Evolutionary conservation across 2,888 invertebrate species (phyloP), one percentile per base, ranked within the genome.

Genomic region (Heteromurus nitidus): DNA sequence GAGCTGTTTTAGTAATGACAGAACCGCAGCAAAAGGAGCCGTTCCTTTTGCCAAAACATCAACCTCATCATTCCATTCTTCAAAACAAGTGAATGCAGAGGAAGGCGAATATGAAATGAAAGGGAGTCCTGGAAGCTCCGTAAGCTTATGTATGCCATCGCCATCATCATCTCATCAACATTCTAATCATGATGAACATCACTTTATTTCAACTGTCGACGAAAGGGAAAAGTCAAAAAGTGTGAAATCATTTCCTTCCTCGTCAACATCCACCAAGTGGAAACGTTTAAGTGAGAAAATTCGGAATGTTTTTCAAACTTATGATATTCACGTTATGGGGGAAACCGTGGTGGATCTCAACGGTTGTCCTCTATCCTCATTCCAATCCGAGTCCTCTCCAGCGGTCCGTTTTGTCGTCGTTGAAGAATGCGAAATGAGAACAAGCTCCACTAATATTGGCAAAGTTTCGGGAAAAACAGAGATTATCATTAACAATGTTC

Each of bases 381-480:
- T 79, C 20, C 62, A 69, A 20, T 11, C 53, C 2, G 13, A 22
- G 2, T 55, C 68, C n/a, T 75, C 69, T 62, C 84, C 85, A n/a
- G 11, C 55, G 9, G 58, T 83, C n/a, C 42, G 70, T 9, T 86
- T 85, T 67, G 44, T 85, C 22, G 82, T 84, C 73, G 82, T 86
- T 0, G 82, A 85, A 31, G 83, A 84, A 64, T 85, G 85, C 53
- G 62, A 76, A 68, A 80, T 85, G 70, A 65, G 58, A 2, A 50
- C 2, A 28, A 20, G 18, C 47, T 60, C 47, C n/a, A 9, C 30
- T 53, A 60, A 47, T 22, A 76, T 86, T 22, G 87, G 86, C 13
- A 77, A 68, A 65, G 80, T 86, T n/a, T 82, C 70, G 26, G 70
- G 77, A 7, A 67, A 76, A 58, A 86, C 87, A n/a, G 80, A 83